Evolutionary conservation across 2,797 vertebrate genomes (phyloP), one percentile per base, ranked within the genome.

Genomic region (Acanthopagrus latus): DNA sequence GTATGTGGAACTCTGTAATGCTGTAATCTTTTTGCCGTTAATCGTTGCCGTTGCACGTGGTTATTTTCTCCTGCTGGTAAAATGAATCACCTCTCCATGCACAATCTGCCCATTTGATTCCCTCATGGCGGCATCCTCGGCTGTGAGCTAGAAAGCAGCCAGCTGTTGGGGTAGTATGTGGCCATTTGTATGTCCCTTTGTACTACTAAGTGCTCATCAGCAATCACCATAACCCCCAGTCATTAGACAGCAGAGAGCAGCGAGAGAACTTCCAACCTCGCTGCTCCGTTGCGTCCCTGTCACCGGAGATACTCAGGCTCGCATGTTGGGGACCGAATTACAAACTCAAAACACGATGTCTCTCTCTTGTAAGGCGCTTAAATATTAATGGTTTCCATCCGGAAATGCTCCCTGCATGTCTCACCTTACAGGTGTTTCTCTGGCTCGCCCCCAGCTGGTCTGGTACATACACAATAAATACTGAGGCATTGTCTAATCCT

Each of bases 101-200:
- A 2, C 70, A 76, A 64, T 83, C 80, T 72, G 71, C 69, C 60
- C 54, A 2, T 80, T 77, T 78, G 25, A 74, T 65, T 81, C 76
- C 70, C 78, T 58, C 50, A 0, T 51, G 71, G 77, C 77, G 64
- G 59, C 58, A 63, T 77, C 63, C 54, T 80, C 27, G 68, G 73
- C 71, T 80, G 78, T 47, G 78, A 69, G 64, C 60, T 67, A 80
- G 80, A 78, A 84, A 71, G 71, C 78, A 78, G 73, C 79, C 92
- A 92, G 86, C 86, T 92, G 88, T 79, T 88, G 76, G 44, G 54
- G 74, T 58, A 44, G 73, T 78, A 66, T 75, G 66, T 81, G 78
- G 50, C 79, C 62, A 79, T 90, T 83, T 83, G 69, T 80, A 44
- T 43, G 51, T 75, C 66, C 71, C 81, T 79, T 78, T 85, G 81